A percentile compares a stretch with the other conserved stretches of the same genome.
Evolutionary conservation across 2,113 vertebrate genomes (phyloP).

Genomic region (Monopterus albus): DNA sequence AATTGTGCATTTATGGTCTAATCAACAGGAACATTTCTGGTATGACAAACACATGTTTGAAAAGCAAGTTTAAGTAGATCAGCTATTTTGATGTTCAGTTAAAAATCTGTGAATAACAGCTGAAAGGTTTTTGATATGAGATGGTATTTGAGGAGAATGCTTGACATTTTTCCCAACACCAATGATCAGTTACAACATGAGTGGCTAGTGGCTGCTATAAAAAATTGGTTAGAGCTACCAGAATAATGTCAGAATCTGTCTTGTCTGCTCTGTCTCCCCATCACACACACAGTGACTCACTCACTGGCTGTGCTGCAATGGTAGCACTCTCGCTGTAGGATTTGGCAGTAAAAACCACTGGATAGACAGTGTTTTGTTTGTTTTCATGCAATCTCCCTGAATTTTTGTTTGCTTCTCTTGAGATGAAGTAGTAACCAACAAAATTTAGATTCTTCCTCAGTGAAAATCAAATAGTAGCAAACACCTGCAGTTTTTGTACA

Average conservation of each 20-base stretch:
- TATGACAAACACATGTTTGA: not conserved
- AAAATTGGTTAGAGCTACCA: slow-evolving; percentile 45
- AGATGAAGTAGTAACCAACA: slow-evolving; percentile 54
- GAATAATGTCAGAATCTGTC: slow-evolving; percentile 39
- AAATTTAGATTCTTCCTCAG: slow-evolving; percentile 45
- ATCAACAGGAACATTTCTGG: not conserved
- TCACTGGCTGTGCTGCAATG: slow-evolving; percentile 50
- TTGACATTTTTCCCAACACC: slow-evolving; percentile 57
- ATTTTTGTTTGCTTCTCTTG: slow-evolving; percentile 38
- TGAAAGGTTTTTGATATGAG: not conserved
- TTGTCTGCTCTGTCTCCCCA: slow-evolving; percentile 20
- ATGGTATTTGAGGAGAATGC: slow-evolving; percentile 51
- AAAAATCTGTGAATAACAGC: not conserved
- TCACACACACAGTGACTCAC: slow-evolving; percentile 19
- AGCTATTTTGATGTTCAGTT: not conserved
- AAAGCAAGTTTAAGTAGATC: not conserved
- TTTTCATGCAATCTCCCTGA: slow-evolving; percentile 33
- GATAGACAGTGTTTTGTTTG: slow-evolving; percentile 58
- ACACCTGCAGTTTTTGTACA: slow-evolving; percentile 17
- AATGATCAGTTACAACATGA: slow-evolving; percentile 39
- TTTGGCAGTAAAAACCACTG: slow-evolving; percentile 51
- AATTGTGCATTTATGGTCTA: no score
- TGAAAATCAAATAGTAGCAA: slow-evolving; percentile 41
- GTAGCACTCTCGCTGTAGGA: slow-evolving; percentile 48
- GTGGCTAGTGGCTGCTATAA: slow-evolving; percentile 57